These are phyloP conservation scores for Theretra japonica DNA, from an alignment of 2,888 invertebrate species.

Conservation along the genomic window DNA sequence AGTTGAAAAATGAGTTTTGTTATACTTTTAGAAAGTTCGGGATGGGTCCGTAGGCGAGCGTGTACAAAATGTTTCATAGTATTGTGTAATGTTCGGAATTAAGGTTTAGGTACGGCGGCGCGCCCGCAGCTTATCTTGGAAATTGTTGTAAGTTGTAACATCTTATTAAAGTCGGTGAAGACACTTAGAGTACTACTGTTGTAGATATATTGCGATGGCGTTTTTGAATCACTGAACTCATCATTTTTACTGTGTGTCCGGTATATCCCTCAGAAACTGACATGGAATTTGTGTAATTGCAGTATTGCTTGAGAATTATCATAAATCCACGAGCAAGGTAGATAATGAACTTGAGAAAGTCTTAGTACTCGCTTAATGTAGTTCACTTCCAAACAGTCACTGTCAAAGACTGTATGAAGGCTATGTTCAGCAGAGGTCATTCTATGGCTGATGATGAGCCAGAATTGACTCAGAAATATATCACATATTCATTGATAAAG, in stretches of 20 bases:
- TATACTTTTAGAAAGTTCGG: conserved; percentile 74
- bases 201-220: conserved; percentile 48
- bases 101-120: conserved; percentile 67
- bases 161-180: conserved; percentile 68
- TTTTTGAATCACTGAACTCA: conserved; percentile 54
- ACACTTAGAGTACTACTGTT: conserved; percentile 84
- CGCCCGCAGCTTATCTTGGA: conserved; percentile 70
- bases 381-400: no score
- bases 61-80: conserved; percentile 82
- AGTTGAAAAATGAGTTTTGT: conserved; percentile 78
- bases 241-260: conserved; percentile 22
- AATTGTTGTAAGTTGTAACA: conserved; percentile 74
- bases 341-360: no score
- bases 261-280: neutral
- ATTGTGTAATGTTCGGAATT: conserved; percentile 77
- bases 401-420: no score
- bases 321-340: no score
- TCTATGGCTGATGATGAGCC: no score
- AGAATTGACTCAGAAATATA: no score
- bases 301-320: no score
- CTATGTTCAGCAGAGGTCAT: no score
- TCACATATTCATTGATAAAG: no score
- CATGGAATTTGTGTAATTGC: no score
- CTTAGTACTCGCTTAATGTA: no score
- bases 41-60: conserved; percentile 62